These are phyloP conservation scores for Oreocharis arfaki DNA, from an alignment of 2,113 vertebrate genomes.

Conservation along the genomic window DNA sequence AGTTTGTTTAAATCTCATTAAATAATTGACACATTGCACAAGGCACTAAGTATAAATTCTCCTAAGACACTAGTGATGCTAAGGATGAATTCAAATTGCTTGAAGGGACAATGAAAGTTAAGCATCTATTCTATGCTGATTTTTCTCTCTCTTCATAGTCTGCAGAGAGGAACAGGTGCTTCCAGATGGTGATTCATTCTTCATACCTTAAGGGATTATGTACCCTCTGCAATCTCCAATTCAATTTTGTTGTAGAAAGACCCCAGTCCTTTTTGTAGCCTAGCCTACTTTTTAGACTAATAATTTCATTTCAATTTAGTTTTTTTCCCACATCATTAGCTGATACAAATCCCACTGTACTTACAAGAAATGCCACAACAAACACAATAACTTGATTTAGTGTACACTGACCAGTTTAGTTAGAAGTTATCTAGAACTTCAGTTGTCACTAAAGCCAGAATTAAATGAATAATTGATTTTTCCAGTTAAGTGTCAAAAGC, in stretches of 20 bases:
- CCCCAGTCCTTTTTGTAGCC: background rate
- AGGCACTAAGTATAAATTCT: background rate
- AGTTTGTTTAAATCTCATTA: background rate
- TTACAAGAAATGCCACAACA: background rate
- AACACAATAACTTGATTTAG: background rate
- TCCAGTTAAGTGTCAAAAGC: background rate
- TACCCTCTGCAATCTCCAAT: background rate
- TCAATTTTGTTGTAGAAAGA: background rate
- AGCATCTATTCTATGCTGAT: background rate
- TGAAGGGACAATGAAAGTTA: background rate
- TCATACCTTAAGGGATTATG: background rate
- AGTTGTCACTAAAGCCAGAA: background rate
- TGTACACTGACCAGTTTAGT: background rate
- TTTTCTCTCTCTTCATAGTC: background rate
- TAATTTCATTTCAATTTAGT: background rate
- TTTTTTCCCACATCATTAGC: background rate
- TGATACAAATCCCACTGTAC: background rate
- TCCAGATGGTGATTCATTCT: background rate
- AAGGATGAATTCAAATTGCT: background rate
- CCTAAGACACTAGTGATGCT: background rate
- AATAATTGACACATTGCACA: background rate
- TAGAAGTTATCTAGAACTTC: background rate
- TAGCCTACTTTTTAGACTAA: background rate
- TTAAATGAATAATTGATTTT: background rate
- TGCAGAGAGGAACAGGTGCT: background rate